Conservation (phyloP, 2,113 vertebrate species). For the Daboia siamensis region DNA sequence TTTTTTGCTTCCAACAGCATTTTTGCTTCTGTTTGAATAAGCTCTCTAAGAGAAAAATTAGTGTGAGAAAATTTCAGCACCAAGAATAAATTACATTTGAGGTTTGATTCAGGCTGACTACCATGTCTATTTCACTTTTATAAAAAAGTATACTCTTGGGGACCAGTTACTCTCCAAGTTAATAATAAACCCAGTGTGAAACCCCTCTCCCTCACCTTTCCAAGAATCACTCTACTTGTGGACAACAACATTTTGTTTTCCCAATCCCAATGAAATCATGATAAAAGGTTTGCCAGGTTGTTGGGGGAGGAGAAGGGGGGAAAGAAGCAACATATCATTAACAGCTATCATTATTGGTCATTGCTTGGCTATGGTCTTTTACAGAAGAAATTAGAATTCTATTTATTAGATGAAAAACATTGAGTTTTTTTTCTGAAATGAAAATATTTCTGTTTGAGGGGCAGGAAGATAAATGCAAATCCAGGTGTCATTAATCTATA, state of each 20-base stretch:
- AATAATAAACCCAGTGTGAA: background rate
- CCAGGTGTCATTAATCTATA: background rate
- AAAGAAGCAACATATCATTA: background rate
- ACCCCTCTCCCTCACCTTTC: background rate
- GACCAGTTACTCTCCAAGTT: background rate
- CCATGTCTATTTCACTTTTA: background rate
- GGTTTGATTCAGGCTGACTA: background rate
- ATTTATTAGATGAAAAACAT: background rate
- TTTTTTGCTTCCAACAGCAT: background rate
- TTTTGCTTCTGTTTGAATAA: background rate
- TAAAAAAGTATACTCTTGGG: background rate
- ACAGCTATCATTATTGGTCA: background rate
- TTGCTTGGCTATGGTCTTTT: background rate
- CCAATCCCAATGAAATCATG: background rate
- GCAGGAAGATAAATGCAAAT: background rate
- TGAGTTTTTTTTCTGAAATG: background rate
- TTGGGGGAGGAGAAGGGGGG: background rate
- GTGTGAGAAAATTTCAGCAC: background rate
- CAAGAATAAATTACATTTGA: background rate
- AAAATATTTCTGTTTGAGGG: background rate
- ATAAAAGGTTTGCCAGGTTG: background rate
- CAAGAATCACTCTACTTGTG: background rate
- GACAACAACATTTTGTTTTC: background rate
- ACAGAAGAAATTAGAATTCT: background rate
- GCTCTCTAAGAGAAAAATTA: background rate